Conservation (phyloP, 2,888 invertebrate genomes). For the Beris chalybata region DNA sequence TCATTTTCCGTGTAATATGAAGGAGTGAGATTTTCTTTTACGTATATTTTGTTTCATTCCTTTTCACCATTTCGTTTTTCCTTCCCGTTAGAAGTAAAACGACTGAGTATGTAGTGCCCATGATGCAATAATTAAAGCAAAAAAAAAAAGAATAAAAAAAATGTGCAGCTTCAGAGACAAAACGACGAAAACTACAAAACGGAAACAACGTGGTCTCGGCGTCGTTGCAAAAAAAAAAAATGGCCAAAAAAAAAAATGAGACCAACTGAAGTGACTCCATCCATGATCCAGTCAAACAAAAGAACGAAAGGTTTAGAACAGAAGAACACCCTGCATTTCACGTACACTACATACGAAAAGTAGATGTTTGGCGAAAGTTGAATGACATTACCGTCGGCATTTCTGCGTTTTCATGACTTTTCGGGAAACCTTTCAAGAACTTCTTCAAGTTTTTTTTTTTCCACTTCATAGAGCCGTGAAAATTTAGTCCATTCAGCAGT, state of each 20-base stretch:
- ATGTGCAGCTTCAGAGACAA: conserved; percentile 18
- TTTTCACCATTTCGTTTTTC: conserved; percentile 5
- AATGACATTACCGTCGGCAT: conserved; percentile 32
- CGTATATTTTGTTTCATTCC: neutral
- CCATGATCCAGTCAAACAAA: neutral
- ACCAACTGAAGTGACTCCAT: conserved; percentile 13
- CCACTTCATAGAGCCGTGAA: conserved; percentile 17
- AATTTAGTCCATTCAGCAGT: too few relatives aligned
- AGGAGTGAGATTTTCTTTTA: too few relatives aligned
- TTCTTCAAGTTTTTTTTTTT: neutral
- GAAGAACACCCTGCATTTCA: neutral
- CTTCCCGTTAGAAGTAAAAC: conserved; percentile 1
- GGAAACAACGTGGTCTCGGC: too few relatives aligned
- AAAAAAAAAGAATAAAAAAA: conserved; percentile 27
- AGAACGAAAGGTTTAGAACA: conserved; percentile 10
- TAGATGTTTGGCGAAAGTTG: conserved; percentile 12
- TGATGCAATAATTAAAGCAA: conserved; percentile 33
- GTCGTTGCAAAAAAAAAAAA: too few relatives aligned
- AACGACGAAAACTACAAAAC: conserved; percentile 17
- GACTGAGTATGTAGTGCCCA: conserved; percentile 17
- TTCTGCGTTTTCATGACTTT: conserved; percentile 32
- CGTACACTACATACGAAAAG: conserved; percentile 8
- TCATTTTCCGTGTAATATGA: too few relatives aligned
- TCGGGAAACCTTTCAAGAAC: conserved; percentile 34
- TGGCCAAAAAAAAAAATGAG: neutral